Base-by-base conservation (phyloP, 2,797 vertebrate genomes). In the Botia almorhae region DNA sequence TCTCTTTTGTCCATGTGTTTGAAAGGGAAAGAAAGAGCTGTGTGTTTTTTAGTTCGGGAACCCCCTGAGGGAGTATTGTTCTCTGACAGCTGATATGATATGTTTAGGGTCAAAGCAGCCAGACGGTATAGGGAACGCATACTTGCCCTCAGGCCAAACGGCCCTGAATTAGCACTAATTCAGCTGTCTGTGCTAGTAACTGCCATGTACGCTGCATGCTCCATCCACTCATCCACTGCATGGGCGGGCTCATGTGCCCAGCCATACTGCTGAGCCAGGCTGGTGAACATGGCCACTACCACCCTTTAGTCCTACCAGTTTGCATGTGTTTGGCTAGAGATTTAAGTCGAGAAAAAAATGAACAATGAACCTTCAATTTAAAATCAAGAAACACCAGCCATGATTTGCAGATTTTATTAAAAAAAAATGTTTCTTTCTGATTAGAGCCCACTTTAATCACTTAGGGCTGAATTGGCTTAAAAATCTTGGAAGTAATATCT, bases 91-190 rank as follows among this genome's bases (percentile, higher is more conserved):
- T 80, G 80, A 84, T 74, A 67, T 69, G 64, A 60, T 63, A 67
- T 60, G 55, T 69, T 53, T 46, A 78, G 72, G 76, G 81, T 83
- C 67, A 55, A n/a, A 39, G 85, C 70, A 73, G 74, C 74, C 69
- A 64, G 76, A 68, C 72, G 48, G 65, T 68, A 64, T 55, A n/a
- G 61, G 60, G 60, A 68, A 23, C 51, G 33, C 14, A 19, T 29
- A 73, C 51, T 13, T 65, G 61, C 33, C 75, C 77, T 46, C 3
- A 29, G 69, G 81, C 81, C 36, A 76, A 79, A 78, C 13, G 29
- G 19, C 73, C 33, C 80, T 69, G 56, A 81, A 72, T 84, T 75
- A 71, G 82, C 74, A 17, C 65, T 72, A 43, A 82, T 81, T 81
- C 61, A 74, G 69, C 82, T 60, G 74, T 75, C 74, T 75, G 46